Percentiles rank a stretch among this genome's conserved stretches.
Evolutionary conservation across 2,797 vertebrate species (phyloP).

Genomic region (Muraenolepis orangiensis): DNA sequence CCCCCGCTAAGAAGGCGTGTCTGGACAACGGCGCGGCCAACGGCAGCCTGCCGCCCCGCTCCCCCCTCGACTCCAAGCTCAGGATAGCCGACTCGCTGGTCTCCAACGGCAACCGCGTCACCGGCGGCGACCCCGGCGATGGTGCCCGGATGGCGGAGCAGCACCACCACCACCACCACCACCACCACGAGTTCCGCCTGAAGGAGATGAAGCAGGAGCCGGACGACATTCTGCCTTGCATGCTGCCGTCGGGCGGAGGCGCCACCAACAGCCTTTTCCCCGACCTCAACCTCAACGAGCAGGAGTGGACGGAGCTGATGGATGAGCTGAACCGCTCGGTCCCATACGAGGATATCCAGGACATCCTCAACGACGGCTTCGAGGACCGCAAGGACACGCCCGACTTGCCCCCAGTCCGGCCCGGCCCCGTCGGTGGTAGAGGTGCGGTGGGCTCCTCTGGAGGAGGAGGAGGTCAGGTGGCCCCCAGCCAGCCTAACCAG

Average conservation of each 20-base stretch:
- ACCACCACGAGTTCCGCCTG: constrained; percentile 71
- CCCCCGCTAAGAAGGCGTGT: constrained; percentile 85
- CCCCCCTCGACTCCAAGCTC: constrained; percentile 83
- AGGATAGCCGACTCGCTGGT: constrained; percentile 67
- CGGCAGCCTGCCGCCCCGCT: constrained; percentile 75
- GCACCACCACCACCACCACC: background rate
- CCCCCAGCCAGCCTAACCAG: constrained; percentile 41
- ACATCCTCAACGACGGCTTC: constrained; percentile 92
- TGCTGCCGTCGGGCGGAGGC: constrained; percentile 81
- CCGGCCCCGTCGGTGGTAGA: background rate
- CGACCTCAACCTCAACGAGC: constrained; percentile 95
- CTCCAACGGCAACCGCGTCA: constrained; percentile 75
- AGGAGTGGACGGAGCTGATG: constrained; percentile 97
- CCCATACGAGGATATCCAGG: constrained; percentile 94
- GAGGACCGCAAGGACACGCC: constrained; percentile 88
- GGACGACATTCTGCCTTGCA: constrained; percentile 88
- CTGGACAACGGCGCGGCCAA: constrained; percentile 81
- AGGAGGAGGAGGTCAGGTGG: background rate
- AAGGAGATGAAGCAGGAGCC: constrained; percentile 98
- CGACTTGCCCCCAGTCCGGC: constrained; percentile 67
- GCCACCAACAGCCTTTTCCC: constrained; percentile 89
- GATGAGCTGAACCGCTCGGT: constrained; percentile 95
- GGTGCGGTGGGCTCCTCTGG: constrained; percentile 12
- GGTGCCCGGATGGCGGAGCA: constrained; percentile 49
- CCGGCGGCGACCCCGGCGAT: constrained; percentile 48